phyloP scores from a whole-genome alignment of 1,140 invertebrate genomes.

The Calephelis nemesis region DNA sequence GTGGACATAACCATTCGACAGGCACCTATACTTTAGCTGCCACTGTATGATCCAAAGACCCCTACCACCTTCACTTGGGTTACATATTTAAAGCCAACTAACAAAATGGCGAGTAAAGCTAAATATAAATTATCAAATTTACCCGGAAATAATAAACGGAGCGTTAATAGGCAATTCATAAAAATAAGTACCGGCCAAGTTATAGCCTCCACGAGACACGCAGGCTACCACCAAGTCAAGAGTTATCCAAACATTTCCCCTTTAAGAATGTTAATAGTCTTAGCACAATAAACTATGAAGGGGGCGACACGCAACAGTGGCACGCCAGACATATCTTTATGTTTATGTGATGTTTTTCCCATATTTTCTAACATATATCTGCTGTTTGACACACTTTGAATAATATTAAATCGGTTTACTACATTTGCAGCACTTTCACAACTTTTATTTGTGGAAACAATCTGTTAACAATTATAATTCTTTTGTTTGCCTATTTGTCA shows the following conservation, averaged over 20 bases:
- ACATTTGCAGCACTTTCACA: conserved; percentile 19
- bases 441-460: too few relatives aligned
- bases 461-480: too few relatives aligned
- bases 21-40: too few relatives aligned
- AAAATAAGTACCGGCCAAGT: conserved; percentile 5
- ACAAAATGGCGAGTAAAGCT: too few relatives aligned
- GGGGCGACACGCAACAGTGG: conserved; percentile 46
- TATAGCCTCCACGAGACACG: not conserved
- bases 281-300: conserved; percentile 45
- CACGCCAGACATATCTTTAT: conserved; percentile 40
- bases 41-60: too few relatives aligned
- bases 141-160: not conserved
- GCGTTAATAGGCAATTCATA: conserved; percentile 18
- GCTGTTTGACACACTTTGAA: not conserved
- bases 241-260: conserved; percentile 68
- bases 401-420: too few relatives aligned
- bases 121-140: too few relatives aligned
- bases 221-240: conserved; percentile 37
- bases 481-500: too few relatives aligned
- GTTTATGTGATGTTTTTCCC: conserved; percentile 16
- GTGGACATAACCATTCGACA: too few relatives aligned
- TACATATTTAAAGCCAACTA: too few relatives aligned
- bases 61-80: too few relatives aligned
- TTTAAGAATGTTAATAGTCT: conserved; percentile 64
- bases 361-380: conserved; percentile 12